phyloP scores from a whole-genome alignment of 2,888 invertebrate genomes.

The Lasioglossum pauxillum region DNA sequence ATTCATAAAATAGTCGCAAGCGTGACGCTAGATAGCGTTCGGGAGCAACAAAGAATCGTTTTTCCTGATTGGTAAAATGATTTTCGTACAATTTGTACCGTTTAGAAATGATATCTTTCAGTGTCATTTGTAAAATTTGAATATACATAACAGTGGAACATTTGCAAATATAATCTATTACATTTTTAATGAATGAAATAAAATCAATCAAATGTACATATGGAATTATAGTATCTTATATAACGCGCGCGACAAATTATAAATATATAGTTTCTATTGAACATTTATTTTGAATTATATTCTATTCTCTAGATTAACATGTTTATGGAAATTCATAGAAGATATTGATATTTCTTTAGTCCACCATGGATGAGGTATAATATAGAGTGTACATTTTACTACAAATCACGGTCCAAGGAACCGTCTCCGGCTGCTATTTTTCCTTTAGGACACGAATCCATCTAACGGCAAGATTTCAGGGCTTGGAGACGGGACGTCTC shows the following conservation, averaged over 20 bases:
- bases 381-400: background rate
- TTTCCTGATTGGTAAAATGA: slow-evolving; percentile 27
- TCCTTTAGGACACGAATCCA: too few species aligned
- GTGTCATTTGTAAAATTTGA: background rate
- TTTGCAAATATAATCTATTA: background rate
- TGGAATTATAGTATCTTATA: background rate
- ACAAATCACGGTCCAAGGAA: too few species aligned
- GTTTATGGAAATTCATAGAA: background rate
- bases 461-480: too few species aligned
- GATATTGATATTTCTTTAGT: background rate
- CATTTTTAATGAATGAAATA: background rate
- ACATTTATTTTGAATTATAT: background rate
- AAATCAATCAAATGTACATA: background rate
- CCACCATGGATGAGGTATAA: background rate
- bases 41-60: background rate
- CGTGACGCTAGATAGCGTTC: slow-evolving; percentile 52
- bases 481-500: too few species aligned
- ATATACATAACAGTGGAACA: background rate
- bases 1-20: slow-evolving; percentile 34
- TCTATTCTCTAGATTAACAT: background rate
- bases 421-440: too few species aligned
- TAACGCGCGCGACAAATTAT: background rate
- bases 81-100: slow-evolving; percentile 25
- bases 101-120: background rate
- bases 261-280: background rate